phyloP scores from a whole-genome alignment of 2,888 invertebrate species.

The Stenodema calcarata region DNA sequence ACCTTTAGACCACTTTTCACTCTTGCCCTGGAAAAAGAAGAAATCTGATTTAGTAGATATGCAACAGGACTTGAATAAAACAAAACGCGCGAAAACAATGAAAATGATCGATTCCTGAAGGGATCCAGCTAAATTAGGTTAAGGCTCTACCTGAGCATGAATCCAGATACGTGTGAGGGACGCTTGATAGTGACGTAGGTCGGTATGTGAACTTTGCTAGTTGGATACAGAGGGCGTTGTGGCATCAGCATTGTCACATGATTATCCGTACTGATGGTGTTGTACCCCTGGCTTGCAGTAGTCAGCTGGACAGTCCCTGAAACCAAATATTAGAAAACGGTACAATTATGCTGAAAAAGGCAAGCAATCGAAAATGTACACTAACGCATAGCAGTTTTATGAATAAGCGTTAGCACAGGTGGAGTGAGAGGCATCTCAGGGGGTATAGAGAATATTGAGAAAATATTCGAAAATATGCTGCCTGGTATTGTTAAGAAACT shows the following conservation, averaged over 20 bases:
- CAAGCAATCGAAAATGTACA: too few relatives aligned
- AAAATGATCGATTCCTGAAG: background rate
- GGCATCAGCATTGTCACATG: slow-evolving; percentile 85
- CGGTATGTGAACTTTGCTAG: slow-evolving; percentile 87
- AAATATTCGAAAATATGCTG: too few relatives aligned
- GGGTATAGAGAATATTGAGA: too few relatives aligned
- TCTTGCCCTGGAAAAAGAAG: slow-evolving; percentile 71
- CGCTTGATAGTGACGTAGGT: slow-evolving; percentile 81
- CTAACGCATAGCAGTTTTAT: too few relatives aligned
- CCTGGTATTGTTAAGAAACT: too few relatives aligned
- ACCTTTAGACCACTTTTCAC: slow-evolving; percentile 88
- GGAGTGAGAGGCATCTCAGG: too few relatives aligned
- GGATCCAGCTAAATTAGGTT: background rate
- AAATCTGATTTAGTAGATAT: background rate
- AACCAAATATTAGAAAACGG: background rate
- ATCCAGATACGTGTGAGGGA: slow-evolving; percentile 69
- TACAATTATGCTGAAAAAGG: too few relatives aligned
- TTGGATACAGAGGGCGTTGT: slow-evolving; percentile 86
- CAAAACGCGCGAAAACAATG: too few relatives aligned
- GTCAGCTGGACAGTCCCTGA: slow-evolving; percentile 64
- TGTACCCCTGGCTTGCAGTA: slow-evolving; percentile 79
- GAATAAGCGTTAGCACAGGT: too few relatives aligned
- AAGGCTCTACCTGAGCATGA: slow-evolving; percentile 79
- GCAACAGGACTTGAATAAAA: background rate
- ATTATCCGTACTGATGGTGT: slow-evolving; percentile 83